Evolutionary conservation across 2,113 vertebrate species (phyloP).

Genomic region (Lepidothrix coronata): DNA sequence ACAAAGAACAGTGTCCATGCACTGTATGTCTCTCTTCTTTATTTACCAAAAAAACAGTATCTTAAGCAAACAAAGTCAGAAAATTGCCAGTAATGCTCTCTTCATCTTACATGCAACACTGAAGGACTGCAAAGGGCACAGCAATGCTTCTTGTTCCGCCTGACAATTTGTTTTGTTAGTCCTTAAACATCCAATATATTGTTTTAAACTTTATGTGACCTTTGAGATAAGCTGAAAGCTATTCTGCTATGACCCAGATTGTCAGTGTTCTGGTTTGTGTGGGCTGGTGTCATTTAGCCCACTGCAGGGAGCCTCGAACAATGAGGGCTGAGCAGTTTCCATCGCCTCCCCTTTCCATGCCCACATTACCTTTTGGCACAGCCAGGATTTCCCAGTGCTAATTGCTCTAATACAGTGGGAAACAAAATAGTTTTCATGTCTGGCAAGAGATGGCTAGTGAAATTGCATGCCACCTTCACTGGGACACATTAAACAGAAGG

Average conservation of each 20-base stretch:
- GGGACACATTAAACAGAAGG: slow-evolving; percentile 67
- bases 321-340: slow-evolving; percentile 60
- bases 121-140: slow-evolving; percentile 43
- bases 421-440: slow-evolving; percentile 55
- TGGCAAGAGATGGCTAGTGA: slow-evolving; percentile 64
- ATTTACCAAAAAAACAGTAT: not conserved
- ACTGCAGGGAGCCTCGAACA: slow-evolving; percentile 57
- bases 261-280: slow-evolving; percentile 55
- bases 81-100: not conserved
- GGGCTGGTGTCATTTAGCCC: slow-evolving; percentile 71
- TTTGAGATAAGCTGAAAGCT: slow-evolving; percentile 63
- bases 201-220: slow-evolving; percentile 74
- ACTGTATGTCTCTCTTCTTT: not conserved
- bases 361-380: slow-evolving; percentile 73
- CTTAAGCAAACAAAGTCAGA: slow-evolving; percentile 12
- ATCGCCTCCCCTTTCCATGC: slow-evolving; percentile 49
- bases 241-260: slow-evolving; percentile 67
- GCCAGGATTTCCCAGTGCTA: slow-evolving; percentile 68
- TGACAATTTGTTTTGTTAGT: slow-evolving; percentile 36
- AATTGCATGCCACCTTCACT: slow-evolving; percentile 61
- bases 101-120: not conserved
- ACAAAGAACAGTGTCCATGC: not conserved
- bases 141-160: not conserved
- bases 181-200: slow-evolving; percentile 59
- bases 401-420: slow-evolving; percentile 67